Base-by-base conservation (phyloP, 2,797 vertebrate species). In the Manis javanica region DNA sequence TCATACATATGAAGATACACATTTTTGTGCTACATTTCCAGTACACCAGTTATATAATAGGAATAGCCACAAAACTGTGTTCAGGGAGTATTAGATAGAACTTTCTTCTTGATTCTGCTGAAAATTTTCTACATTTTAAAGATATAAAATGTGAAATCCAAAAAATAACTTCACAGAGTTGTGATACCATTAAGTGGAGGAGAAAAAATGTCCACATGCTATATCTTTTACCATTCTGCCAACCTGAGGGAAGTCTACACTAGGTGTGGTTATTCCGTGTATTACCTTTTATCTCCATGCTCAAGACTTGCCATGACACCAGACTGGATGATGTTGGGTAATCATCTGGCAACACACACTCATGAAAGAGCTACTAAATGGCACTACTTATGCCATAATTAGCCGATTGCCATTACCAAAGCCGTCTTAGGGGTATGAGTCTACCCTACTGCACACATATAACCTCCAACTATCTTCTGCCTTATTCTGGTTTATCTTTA, bases 21-120 rank as follows among this genome's bases (percentile, higher is more conserved):
- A 75, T 88, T 92, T 90, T 92, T 53, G 71, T 85, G 24, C 61
- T 93, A 24, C 11, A 51, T 77, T 94, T 81, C 26, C 4, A 91
- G 37, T 2, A 82, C 49, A 42, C 93, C 7, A 39, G 16, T 77
- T 64, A 61, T 46, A 66, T 55, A 66, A 39, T 10, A 85, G 34
- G 95, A 95, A 89, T 59, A 77, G 39, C 4, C n/a, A 77, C 24
- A 72, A 26, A 39, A 55, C 16, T 64, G 61, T 64, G 7, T 46
- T 13, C 7, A 21, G 51, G 18, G 7, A 1, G 39, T 57, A 66
- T 96, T 87, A 71, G 42, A 29, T 81, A 57, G 19, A 90, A 79
- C 4, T 11, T 9, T 83, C 3, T 51, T 53, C 29, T 87, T 1
- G 46, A 42, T 63, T 3, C 14, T 68, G 13, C n/a, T 34, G 5